Percentiles rank a stretch among this genome's conserved stretches.
phyloP scores from a whole-genome alignment of 2,113 vertebrate species.

The Gnathonemus longibarbis region DNA sequence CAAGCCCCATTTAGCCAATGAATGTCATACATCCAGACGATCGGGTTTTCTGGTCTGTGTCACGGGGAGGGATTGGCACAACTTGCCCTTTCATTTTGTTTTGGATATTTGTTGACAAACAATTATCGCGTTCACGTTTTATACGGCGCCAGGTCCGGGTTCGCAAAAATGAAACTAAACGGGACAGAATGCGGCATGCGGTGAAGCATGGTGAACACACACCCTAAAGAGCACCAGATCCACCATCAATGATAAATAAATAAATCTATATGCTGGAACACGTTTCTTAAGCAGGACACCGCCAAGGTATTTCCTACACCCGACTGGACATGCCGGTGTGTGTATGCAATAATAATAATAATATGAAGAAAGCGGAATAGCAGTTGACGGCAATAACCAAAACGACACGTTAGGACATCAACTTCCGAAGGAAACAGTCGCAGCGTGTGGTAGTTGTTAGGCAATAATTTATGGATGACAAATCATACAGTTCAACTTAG shows the following conservation, averaged over 20 bases:
- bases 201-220: background rate
- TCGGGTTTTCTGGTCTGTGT: background rate
- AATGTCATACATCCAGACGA: slow-evolving; percentile 6
- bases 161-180: background rate
- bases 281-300: background rate
- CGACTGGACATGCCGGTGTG: background rate
- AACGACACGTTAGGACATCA: background rate
- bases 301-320: background rate
- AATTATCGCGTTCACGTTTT: background rate
- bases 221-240: background rate
- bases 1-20: background rate
- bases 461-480: background rate
- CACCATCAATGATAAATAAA: background rate
- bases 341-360: background rate
- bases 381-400: background rate
- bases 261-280: background rate
- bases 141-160: background rate
- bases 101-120: background rate
- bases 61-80: background rate
- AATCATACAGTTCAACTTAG: background rate
- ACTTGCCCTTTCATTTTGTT: background rate
- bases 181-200: background rate
- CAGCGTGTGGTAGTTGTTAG: background rate
- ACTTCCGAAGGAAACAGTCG: background rate
- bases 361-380: background rate